phyloP scores from a whole-genome alignment of 2,113 vertebrate genomes.

The Lepus timidus region DNA sequence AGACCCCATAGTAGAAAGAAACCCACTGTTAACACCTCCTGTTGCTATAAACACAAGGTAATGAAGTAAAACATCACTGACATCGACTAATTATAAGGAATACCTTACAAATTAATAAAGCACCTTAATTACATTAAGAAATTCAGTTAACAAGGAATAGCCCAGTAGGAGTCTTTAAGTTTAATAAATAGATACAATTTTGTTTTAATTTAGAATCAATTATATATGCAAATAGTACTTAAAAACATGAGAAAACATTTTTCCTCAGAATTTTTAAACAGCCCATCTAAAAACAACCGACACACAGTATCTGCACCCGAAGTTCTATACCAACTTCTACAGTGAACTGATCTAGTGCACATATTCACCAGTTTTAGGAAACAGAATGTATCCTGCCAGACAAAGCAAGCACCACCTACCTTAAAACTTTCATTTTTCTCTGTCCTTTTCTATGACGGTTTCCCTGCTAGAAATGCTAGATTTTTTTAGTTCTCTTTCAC shows the following conservation, averaged over 20 bases:
- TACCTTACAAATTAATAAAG: background rate
- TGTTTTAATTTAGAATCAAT: constrained; percentile 50
- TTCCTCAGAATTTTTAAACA: constrained; percentile 21
- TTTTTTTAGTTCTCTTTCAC: constrained; percentile 70
- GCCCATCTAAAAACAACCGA: background rate
- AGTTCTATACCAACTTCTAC: background rate
- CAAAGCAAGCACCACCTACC: constrained; percentile 37
- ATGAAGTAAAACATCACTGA: background rate
- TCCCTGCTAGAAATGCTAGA: constrained; percentile 58
- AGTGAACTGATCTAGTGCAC: background rate
- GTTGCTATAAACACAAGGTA: background rate
- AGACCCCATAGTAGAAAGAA: background rate
- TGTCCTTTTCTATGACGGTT: constrained; percentile 56
- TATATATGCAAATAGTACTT: constrained; percentile 27
- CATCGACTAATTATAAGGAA: background rate
- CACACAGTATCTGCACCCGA: background rate
- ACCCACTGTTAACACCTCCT: background rate
- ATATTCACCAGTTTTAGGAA: background rate
- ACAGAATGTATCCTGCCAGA: background rate
- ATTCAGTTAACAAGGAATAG: background rate
- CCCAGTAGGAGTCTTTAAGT: background rate
- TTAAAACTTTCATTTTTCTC: constrained; percentile 48
- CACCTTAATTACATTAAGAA: background rate
- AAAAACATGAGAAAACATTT: constrained; percentile 13
- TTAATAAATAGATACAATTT: constrained; percentile 19